Conservation (phyloP, 2,113 vertebrate species). For the Nansenia antarctica region DNA sequence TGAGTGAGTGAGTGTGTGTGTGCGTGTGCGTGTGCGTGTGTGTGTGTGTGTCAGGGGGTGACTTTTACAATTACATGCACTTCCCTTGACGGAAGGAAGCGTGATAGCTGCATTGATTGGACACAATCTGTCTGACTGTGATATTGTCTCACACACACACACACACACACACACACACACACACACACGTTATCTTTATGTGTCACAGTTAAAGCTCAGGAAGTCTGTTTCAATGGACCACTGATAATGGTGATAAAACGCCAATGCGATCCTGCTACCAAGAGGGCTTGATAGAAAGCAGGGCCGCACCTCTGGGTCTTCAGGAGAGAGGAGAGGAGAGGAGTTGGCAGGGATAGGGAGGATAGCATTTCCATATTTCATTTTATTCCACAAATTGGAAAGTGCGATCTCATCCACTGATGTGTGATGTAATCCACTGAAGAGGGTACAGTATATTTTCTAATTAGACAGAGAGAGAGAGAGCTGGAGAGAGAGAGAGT, state of each 20-base stretch:
- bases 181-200: conserved; percentile 1
- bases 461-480: neutral
- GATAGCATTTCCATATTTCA: neutral
- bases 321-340: conserved; percentile 1
- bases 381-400: neutral
- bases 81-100: neutral
- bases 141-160: neutral
- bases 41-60: neutral
- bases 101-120: neutral
- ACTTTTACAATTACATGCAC: neutral
- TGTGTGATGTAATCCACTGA: neutral
- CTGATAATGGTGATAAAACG: too few relatives aligned
- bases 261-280: too few relatives aligned
- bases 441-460: neutral
- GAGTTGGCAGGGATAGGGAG: neutral
- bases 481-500: too few relatives aligned
- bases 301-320: neutral
- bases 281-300: neutral
- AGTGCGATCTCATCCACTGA: neutral
- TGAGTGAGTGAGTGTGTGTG: neutral
- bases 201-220: neutral
- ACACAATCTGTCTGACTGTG: neutral
- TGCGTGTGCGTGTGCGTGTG: neutral
- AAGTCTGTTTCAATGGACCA: neutral
- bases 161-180: neutral